Evolutionary conservation across 2,113 vertebrate species (phyloP).

Genomic region (Petrocephalus microphthalmus): DNA sequence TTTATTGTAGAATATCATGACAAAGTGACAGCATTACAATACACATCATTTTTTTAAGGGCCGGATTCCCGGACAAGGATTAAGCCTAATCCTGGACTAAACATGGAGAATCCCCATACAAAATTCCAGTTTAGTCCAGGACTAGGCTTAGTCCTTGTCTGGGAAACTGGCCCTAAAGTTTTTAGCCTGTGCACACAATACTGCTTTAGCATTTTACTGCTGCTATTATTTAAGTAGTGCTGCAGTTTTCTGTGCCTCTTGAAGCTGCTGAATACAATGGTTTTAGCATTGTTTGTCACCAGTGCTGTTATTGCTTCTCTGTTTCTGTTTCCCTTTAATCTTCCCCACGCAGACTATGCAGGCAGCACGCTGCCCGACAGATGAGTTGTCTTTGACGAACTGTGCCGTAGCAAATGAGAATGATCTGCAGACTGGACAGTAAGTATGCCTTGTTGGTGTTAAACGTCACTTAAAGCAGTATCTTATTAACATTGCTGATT

Average conservation of each 20-base stretch:
- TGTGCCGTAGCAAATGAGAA: constrained; percentile 86
- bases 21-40: neutral
- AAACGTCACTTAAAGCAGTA: neutral
- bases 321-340: neutral
- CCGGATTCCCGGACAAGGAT: too few species aligned
- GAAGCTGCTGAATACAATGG: neutral
- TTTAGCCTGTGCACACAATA: neutral
- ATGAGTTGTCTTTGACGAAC: constrained; percentile 88
- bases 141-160: too few species aligned
- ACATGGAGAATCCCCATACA: too few species aligned
- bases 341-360: constrained; percentile 67
- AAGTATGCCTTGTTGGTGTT: constrained; percentile 52
- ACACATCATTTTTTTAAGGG: neutral
- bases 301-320: neutral
- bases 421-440: constrained; percentile 78
- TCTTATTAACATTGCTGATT: neutral
- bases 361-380: constrained; percentile 82
- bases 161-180: neutral
- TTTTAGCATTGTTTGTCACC: neutral
- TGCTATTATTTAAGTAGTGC: neutral
- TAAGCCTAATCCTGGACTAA: too few species aligned
- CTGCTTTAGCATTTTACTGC: neutral
- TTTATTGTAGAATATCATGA: neutral
- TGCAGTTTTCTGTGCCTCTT: neutral
- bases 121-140: too few species aligned